A percentile compares a stretch with the other conserved stretches of the same genome.
Evolutionary conservation across 2,888 invertebrate species (phyloP).

Genomic region (Oligia fasciuncula): DNA sequence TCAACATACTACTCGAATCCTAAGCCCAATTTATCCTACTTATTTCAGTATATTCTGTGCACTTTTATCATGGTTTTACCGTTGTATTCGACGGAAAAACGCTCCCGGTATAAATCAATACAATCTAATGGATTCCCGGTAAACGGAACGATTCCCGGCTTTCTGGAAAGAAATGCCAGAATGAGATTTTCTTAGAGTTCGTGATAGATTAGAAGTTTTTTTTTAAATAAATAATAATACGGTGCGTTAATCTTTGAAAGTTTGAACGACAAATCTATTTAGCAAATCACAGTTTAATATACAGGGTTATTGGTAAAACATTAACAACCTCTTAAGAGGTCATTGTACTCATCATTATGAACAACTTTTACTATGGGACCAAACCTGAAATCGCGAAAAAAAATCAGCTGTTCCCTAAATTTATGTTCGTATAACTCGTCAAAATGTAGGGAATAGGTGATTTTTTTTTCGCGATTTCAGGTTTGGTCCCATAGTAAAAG

Average conservation of each 20-base stretch:
- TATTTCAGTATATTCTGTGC: slow-evolving; percentile 75
- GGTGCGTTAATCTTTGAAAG: no score
- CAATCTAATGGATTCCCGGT: slow-evolving; percentile 72
- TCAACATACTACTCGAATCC: slow-evolving; percentile 76
- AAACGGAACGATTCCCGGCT: slow-evolving; percentile 52
- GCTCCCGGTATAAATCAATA: slow-evolving; percentile 67
- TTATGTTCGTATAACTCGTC: no score
- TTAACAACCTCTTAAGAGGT: no score
- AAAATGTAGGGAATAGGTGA: no score
- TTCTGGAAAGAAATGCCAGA: slow-evolving; percentile 24
- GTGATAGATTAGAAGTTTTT: neutral
- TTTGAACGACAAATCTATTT: no score
- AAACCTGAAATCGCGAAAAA: no score
- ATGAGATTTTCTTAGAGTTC: slow-evolving; percentile 43
- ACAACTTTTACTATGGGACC: no score
- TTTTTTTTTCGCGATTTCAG: no score
- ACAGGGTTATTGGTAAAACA: no score
- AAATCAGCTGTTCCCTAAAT: no score
- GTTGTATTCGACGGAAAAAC: slow-evolving; percentile 69
- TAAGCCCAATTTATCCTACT: slow-evolving; percentile 81
- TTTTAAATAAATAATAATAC: neutral
- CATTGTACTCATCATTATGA: no score
- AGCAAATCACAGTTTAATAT: neutral
- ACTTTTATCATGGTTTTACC: slow-evolving; percentile 71
- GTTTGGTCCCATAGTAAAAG: no score